Evolutionary conservation across 2,113 vertebrate species (phyloP), one percentile per base, ranked within the genome.

Genomic region (Sinocyclocheilus anophthalmus): DNA sequence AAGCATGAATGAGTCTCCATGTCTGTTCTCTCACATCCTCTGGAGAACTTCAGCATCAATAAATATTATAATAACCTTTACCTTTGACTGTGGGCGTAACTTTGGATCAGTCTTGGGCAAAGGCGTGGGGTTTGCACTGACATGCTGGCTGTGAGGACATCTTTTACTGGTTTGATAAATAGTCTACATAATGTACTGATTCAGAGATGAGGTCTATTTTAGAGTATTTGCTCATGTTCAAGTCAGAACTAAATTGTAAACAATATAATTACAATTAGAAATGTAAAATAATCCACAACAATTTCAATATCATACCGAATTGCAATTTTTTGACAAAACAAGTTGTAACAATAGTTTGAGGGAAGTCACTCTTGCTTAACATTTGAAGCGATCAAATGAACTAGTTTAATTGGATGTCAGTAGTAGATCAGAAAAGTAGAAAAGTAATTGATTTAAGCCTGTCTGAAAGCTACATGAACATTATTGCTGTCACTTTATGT

Each of bases 1-100:
- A 87, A 87, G 89, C 90, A 87, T 83, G 80, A 91, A 91, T 8
- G 42, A 87, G 88, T 89, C 88, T 88, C 81, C 88, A 88, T 55
- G 90, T 85, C 76, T 76, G 81, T 90, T 73, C 83, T 4, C 57
- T 53, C 33, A 72, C 77, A 37, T 30, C 45, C 13, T 22, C 8
- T 55, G 3, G 10, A 18, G 57, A 37, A 73, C 84, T 87, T 81
- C 53, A 84, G 37, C 45, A 26, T 76, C 65, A 73, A 30, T 55
- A 67, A 84, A 57, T 67, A 80, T 67, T 69, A 61, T 39, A 39
- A 63, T 78, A 85, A 16, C 59, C 78, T 50, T 65, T 45, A 50
- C 84, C 76, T 76, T 55, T 81, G 61, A 30, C 75, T 14, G 12
- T 48, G 42, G 42, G 42, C 3, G 0, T 24, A 50, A 76, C 42